phyloP scores from a whole-genome alignment of 2,888 invertebrate genomes.

The Bimastos eiseni region DNA sequence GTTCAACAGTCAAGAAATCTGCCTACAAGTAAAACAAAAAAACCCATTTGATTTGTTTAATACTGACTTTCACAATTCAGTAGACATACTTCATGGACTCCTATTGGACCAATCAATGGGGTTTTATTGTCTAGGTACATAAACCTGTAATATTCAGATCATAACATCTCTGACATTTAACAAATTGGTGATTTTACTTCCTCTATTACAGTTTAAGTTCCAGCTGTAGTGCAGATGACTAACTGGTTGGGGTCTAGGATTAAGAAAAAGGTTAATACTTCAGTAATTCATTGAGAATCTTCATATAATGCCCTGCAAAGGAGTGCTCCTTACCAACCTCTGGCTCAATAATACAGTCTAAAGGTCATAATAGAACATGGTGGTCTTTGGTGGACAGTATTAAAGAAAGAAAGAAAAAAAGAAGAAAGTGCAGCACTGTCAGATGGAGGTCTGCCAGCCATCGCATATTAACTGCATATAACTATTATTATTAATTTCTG shows the following conservation, averaged over 20 bases:
- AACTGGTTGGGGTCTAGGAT: background rate
- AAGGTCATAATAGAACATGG: too few relatives aligned
- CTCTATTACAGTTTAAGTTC: background rate
- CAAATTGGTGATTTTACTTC: background rate
- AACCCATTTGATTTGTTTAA: background rate
- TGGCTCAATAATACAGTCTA: too few relatives aligned
- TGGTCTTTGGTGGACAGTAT: too few relatives aligned
- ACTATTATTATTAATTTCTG: too few relatives aligned
- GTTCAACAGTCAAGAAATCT: slow-evolving; percentile 50
- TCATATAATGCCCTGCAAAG: too few relatives aligned
- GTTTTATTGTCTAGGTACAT: background rate
- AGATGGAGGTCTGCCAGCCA: too few relatives aligned
- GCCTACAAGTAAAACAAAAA: slow-evolving; percentile 33
- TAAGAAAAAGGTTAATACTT: background rate
- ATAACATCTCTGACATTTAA: background rate
- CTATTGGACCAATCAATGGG: background rate
- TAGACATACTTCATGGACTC: background rate
- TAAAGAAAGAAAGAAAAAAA: too few relatives aligned
- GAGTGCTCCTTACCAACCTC: too few relatives aligned
- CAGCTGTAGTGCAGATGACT: background rate
- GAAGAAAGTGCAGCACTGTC: too few relatives aligned
- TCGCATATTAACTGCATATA: too few relatives aligned
- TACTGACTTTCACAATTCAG: background rate
- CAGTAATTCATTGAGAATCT: too few relatives aligned
- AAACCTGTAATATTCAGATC: background rate